Percentiles rank a stretch among this genome's conserved stretches.
These are phyloP conservation scores for Azemiops feae DNA, from an alignment of 2,113 vertebrate genomes.

Conservation along the genomic window DNA sequence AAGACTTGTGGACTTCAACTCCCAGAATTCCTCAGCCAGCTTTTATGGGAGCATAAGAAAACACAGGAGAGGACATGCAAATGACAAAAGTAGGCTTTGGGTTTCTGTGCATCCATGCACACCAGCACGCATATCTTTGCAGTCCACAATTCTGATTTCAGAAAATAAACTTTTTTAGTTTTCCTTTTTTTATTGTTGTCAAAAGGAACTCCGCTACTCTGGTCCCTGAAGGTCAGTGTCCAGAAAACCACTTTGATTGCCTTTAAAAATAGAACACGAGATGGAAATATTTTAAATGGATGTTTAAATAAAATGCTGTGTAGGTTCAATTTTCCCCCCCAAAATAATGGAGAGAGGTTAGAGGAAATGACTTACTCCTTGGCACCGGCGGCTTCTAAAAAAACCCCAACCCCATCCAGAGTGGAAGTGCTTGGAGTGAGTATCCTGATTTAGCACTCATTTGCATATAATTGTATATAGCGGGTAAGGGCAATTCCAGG, in stretches of 20 bases:
- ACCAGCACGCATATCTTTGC: neutral
- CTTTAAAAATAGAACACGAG: neutral
- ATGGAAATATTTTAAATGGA: neutral
- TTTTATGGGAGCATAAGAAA: no score
- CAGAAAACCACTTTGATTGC: neutral
- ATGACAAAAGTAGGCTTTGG: neutral
- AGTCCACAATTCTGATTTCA: neutral
- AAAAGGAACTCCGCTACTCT: neutral
- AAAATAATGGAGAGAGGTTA: neutral
- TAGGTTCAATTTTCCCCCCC: neutral
- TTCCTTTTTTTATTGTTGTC: neutral
- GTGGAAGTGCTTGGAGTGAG: neutral
- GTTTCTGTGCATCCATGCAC: neutral
- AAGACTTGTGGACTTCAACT: no score
- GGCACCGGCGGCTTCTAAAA: neutral
- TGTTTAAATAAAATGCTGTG: neutral
- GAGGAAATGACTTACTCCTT: neutral
- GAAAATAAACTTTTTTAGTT: neutral
- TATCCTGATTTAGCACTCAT: neutral
- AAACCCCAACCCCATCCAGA: neutral
- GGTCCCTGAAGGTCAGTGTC: neutral
- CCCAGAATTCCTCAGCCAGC: no score
- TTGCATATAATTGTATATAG: constrained; percentile 9
- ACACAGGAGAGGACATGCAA: fast-evolving
- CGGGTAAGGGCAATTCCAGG: neutral